Evolutionary conservation across 2,888 invertebrate species (phyloP), one percentile per base, ranked within the genome.

Genomic region (Cordilura impudica): DNA sequence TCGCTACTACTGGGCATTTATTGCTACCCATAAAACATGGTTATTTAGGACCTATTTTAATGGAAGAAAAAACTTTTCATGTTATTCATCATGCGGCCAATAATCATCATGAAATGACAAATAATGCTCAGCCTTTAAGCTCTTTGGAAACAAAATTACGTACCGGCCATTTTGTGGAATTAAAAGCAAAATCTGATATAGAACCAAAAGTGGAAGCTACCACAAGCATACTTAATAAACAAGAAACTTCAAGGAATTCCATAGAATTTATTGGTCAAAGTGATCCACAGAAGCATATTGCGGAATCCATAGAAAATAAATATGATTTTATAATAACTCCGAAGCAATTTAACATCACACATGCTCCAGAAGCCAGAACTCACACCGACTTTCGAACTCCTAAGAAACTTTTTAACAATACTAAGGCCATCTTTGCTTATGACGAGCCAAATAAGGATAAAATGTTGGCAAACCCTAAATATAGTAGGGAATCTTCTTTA

Each of bases 41-140:
- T 31, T 88, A 85, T 66, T 83, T 89, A 74, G 89, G 88, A 19
- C 89, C 89, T 18, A 89, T 89, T 78, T 84, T 87, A 45, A 89
- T 89, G 88, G 86, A 84, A 26, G 89, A 89, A 60, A 85, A 87
- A 73, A 87, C 84, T 2, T 85, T 87, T 67, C 86, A 85, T 45
- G 85, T 84, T 47, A 81, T 83, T 71, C 88, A 87, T 76, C 75
- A 47, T 10, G n/a, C 51, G 2, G 49, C 2, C 16, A 70, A 29
- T 7, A 21, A 49, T 21, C 81, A 85, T 1, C 54, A 51, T 6
- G 26, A 75, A 0, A 83, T 80, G 69, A 76, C 81, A 19, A 83
- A 83, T n/a, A 81, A 70, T 53, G 71, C 76, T 18, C 83, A 81
- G 43, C 85, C 82, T 54, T 69, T 82, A 53, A 75, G 83, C 16